These are phyloP conservation scores for Tetragonula carbonaria DNA, from an alignment of 2,888 invertebrate genomes.

Conservation along the genomic window DNA sequence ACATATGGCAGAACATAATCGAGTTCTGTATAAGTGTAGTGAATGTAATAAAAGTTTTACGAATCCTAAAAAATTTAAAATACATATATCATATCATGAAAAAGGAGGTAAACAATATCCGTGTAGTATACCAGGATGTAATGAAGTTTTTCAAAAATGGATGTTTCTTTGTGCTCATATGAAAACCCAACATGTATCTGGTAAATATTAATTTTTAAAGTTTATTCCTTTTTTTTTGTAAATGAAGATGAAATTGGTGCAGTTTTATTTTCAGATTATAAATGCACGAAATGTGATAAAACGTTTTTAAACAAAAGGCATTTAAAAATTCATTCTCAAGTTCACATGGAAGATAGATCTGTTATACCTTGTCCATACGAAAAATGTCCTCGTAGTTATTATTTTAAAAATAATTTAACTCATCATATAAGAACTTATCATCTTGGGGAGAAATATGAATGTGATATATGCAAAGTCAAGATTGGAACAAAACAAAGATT, in stretches of 20 bases:
- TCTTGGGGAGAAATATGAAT: slow-evolving; percentile 83
- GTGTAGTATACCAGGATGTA: slow-evolving; percentile 85
- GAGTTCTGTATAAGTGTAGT: slow-evolving; percentile 84
- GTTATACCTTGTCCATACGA: slow-evolving; percentile 80
- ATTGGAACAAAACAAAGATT: slow-evolving; percentile 68
- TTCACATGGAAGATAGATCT: slow-evolving; percentile 72
- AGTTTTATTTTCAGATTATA: slow-evolving; percentile 54
- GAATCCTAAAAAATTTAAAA: slow-evolving; percentile 84
- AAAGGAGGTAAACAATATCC: slow-evolving; percentile 66
- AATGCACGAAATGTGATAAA: slow-evolving; percentile 76
- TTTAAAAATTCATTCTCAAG: slow-evolving; percentile 67
- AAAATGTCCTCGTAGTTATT: slow-evolving; percentile 84
- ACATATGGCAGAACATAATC: slow-evolving; percentile 86
- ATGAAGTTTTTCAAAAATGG: slow-evolving; percentile 85
- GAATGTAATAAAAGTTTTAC: slow-evolving; percentile 85
- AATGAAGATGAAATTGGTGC: too few species aligned
- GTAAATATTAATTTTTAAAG: slow-evolving; percentile 67
- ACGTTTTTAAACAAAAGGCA: slow-evolving; percentile 65
- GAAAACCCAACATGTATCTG: slow-evolving; percentile 81
- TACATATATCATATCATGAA: slow-evolving; percentile 84
- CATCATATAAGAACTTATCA: slow-evolving; percentile 86
- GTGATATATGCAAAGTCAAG: slow-evolving; percentile 72
- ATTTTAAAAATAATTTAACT: slow-evolving; percentile 85
- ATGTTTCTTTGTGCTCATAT: slow-evolving; percentile 85
- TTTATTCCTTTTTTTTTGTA: too few species aligned